Evolutionary conservation across 1,140 invertebrate species (phyloP), one percentile per base, ranked within the genome.

Genomic region (Meloidogyne floridensis): DNA sequence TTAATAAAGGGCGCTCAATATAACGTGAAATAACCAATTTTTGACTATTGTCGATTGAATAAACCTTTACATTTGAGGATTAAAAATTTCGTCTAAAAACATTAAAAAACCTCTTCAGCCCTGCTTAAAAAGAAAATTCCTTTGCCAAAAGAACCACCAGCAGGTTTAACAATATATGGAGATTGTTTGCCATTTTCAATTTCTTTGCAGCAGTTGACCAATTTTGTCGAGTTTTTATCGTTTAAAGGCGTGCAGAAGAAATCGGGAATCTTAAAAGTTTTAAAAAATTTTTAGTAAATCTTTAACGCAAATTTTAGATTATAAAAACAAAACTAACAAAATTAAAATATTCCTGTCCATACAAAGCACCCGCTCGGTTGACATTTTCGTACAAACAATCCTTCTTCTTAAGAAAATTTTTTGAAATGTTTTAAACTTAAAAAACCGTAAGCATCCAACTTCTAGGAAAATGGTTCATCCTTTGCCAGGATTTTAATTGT

Each of bases 1-100:
- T 94, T 73, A 97, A 92, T 15, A 96, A 92, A 10, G 96, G 96
- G 89, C 96, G 95, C 84, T 94, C 93, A 84, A 98, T 94, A 91
- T 98, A 98, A 89, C 95, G 95, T 32, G 88, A 89, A 11, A 89
- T 84, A 6, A 89, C 69, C 10, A 89, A 47, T 18, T 86, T 84
- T 3, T 77, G 72, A 2, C 76, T 81, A 32, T 76, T 76, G 43
- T 83, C 81, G n/a, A 88, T 77, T n/a, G 87, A 77, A n/a, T 86
- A 79, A n/a, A 82, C 54, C 87, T 88, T 72, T 69, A 87, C 73
- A 72, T n/a, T 13, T 15, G 56, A 77, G 8, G 53, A 75, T 47
- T 32, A 32, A 18, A 70, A 59, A 70, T 6, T 7, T 7, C 10
- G 42, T 1, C 11, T n/a, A 77, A 82, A 82, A 11, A 70, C 75